Conservation (phyloP, 2,113 vertebrate species). For the Elephantulus edwardii region DNA sequence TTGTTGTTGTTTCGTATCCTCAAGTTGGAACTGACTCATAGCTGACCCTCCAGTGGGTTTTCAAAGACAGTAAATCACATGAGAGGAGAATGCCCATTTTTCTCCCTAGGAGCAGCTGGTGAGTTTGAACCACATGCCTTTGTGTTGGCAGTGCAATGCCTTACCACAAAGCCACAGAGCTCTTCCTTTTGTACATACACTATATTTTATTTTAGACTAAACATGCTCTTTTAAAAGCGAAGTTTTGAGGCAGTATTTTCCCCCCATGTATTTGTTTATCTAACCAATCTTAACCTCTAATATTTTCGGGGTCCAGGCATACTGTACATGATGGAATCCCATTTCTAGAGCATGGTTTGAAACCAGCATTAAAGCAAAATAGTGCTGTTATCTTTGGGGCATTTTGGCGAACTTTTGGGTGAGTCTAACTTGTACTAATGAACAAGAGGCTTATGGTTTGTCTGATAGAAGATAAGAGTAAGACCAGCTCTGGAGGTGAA, state of each 20-base stretch:
- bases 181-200: no score
- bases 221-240: neutral
- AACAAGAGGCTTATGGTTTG: constrained; percentile 43
- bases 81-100: no score
- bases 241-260: constrained; percentile 24
- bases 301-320: neutral
- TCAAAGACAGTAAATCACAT: no score
- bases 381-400: constrained; percentile 14
- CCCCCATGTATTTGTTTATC: neutral
- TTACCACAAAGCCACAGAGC: no score
- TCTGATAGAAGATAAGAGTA: neutral
- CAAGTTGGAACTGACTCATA: no score
- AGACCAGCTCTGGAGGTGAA: neutral
- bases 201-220: no score
- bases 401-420: neutral
- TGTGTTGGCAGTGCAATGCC: no score
- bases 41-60: no score
- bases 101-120: no score
- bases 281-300: neutral
- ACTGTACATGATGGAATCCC: neutral
- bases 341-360: neutral
- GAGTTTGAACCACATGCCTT: no score
- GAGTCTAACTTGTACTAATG: neutral
- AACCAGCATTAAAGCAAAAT: constrained; percentile 6
- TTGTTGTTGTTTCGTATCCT: no score